Conservation (phyloP, 2,888 invertebrate genomes). For the Ligdia adustata region DNA sequence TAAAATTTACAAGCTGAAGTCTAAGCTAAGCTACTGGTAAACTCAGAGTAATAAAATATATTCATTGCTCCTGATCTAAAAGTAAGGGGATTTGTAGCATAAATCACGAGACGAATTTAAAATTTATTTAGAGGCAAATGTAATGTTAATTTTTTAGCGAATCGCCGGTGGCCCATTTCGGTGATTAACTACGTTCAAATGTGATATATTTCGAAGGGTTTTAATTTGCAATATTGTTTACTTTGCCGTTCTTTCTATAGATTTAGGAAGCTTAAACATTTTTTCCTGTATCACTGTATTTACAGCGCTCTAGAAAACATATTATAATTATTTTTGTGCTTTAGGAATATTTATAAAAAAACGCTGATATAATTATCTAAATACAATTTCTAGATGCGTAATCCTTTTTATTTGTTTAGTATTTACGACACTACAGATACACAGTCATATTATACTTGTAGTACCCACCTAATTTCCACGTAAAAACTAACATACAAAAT, state of each 20-base stretch:
- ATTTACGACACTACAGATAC: too few species aligned
- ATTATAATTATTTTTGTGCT: too few species aligned
- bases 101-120: slow-evolving; percentile 69
- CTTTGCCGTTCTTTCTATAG: slow-evolving; percentile 19
- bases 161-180: slow-evolving; percentile 64
- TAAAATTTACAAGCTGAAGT: too few species aligned
- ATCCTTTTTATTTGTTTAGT: too few species aligned
- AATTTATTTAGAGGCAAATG: slow-evolving; percentile 74
- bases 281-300: slow-evolving; percentile 13
- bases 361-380: too few species aligned
- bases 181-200: slow-evolving; percentile 48
- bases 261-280: slow-evolving; percentile 14
- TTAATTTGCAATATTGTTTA: slow-evolving; percentile 29
- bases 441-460: too few species aligned
- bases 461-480: too few species aligned
- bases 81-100: slow-evolving; percentile 50
- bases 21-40: too few species aligned
- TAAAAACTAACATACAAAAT: too few species aligned
- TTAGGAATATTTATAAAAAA: too few species aligned
- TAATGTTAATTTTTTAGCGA: slow-evolving; percentile 67
- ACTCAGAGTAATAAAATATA: background rate
- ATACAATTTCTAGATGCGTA: too few species aligned
- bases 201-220: slow-evolving; percentile 27
- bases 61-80: background rate
- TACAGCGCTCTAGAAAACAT: too few species aligned